Evolutionary conservation across 2,888 invertebrate species (phyloP).

Genomic region (Cyclophora punctaria): DNA sequence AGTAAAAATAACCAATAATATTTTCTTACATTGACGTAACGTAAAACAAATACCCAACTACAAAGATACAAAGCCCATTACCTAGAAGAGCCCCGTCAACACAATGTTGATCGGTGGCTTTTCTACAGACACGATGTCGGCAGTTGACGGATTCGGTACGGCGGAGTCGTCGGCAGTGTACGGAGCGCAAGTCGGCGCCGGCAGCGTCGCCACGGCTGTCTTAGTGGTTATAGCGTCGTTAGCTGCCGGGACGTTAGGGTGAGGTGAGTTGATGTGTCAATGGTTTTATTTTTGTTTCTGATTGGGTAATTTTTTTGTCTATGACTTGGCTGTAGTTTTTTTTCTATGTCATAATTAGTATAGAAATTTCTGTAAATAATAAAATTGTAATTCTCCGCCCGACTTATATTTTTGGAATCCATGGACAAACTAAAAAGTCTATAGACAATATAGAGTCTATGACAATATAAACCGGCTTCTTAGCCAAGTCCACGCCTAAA

Average conservation of each 20-base stretch:
- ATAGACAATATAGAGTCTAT: too few relatives aligned
- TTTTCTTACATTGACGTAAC: too few relatives aligned
- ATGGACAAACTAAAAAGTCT: background rate
- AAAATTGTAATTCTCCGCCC: background rate
- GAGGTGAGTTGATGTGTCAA: slow-evolving; percentile 75
- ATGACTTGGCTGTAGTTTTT: background rate
- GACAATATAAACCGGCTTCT: too few relatives aligned
- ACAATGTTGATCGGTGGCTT: slow-evolving; percentile 16
- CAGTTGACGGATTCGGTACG: slow-evolving; percentile 58
- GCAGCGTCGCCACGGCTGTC: slow-evolving; percentile 78
- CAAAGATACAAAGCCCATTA: slow-evolving; percentile 25
- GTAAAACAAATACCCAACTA: too few relatives aligned
- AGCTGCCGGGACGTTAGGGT: slow-evolving; percentile 83
- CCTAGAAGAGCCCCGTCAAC: slow-evolving; percentile 37
- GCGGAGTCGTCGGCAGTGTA: slow-evolving; percentile 37
- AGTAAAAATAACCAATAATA: too few relatives aligned
- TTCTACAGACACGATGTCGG: slow-evolving; percentile 58
- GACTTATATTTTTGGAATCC: slow-evolving; percentile 5
- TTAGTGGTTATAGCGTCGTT: slow-evolving; percentile 79
- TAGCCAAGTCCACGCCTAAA: too few relatives aligned
- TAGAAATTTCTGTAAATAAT: background rate
- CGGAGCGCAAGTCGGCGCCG: slow-evolving; percentile 63
- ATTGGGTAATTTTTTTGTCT: background rate
- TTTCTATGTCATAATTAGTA: background rate
- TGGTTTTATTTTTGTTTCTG: background rate